Evolutionary conservation across 2,888 invertebrate genomes (phyloP), one percentile per base, ranked within the genome.

Genomic region (Watsonalla cultraria): DNA sequence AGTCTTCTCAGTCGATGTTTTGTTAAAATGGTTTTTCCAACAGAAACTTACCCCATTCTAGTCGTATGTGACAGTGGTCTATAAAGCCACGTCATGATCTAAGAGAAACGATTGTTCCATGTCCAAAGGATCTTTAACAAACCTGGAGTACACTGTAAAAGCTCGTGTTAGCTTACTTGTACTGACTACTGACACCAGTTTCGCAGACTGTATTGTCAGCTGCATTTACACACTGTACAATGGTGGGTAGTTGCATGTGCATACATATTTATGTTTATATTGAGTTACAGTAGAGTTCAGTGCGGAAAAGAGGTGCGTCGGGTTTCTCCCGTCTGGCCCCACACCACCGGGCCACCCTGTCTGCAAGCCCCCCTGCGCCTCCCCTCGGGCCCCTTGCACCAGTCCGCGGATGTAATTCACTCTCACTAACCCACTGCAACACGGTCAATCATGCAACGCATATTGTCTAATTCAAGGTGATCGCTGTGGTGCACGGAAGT

Each of bases 401-500:
- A 68, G 67, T 72, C 74, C 67, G 73, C 72, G 65, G 59, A 73
- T 81, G 85, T 88, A 87, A 85, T 90, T 90, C 90, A 90, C 90
- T 90, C 90, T 90, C 90, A 90, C 90, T 90, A 90, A 90, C 90
- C 90, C 84, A 90, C 89, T 90, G 89, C 88, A 90, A 82, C 80
- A 80, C 77, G 84, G 80, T 85, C 87, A 78, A 88, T 89, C 88
- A 85, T 85, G 87, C 84, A 84, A 82, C 86, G 78, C 78, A 76
- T 68, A 76, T 68, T 66, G 72, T 73, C 78, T 86, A 84, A 85
- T 84, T 85, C 82, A 82, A 82, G 80, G 80, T 82, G 76, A 82
- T 80, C 64, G 66, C 68, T 59, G 63, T 64, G 55, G 54, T 52
- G 52, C 47, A 55, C 52, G 49, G 52, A 47, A 56, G 61, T 11